Evolutionary conservation across 2,888 invertebrate species (phyloP).

Genomic region (Nomada ruficornis): DNA sequence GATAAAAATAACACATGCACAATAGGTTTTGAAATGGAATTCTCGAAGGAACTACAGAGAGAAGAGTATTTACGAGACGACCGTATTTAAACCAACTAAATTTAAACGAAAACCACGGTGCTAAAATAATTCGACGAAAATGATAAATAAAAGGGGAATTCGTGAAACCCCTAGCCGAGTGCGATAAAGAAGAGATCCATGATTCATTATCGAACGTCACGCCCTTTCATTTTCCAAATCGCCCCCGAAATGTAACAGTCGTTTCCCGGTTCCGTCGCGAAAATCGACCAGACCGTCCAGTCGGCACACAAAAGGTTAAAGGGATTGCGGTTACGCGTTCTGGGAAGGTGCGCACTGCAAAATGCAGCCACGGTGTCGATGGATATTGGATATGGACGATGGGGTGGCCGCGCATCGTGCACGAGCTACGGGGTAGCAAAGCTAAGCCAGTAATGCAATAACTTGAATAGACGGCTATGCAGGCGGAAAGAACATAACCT

Average conservation of each 20-base stretch:
- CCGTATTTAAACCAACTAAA: too few species aligned
- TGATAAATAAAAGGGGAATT: too few species aligned
- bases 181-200: too few species aligned
- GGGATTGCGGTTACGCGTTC: constrained; percentile 74
- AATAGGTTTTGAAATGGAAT: too few species aligned
- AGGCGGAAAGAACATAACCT: constrained; percentile 80
- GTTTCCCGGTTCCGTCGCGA: background rate
- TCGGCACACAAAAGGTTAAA: constrained; percentile 65
- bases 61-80: too few species aligned
- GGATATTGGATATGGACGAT: constrained; percentile 78
- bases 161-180: too few species aligned
- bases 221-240: background rate
- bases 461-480: constrained; percentile 81
- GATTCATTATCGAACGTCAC: too few species aligned
- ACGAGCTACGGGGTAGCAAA: constrained; percentile 71
- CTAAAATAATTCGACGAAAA: too few species aligned
- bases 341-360: constrained; percentile 78
- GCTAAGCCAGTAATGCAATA: constrained; percentile 84
- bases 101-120: too few species aligned
- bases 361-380: constrained; percentile 73
- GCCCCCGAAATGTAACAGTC: background rate
- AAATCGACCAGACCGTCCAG: background rate
- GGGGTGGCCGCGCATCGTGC: constrained; percentile 69
- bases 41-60: too few species aligned
- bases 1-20: too few species aligned